Evolutionary conservation across 2,113 vertebrate species (phyloP).

Genomic region (Paratilapia polleni): DNA sequence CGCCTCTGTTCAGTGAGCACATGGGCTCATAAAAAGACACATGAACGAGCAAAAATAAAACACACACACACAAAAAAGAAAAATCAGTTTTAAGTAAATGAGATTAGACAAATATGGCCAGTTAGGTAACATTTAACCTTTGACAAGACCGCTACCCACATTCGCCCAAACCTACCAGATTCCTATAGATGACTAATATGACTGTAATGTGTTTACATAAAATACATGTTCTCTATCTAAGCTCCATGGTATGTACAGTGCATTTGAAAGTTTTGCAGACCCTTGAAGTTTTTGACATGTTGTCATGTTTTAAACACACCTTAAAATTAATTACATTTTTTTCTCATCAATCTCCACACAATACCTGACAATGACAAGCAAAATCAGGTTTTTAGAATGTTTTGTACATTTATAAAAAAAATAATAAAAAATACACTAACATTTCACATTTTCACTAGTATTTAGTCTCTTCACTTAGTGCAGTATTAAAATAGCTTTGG

Average conservation of each 20-base stretch:
- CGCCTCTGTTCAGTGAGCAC: slow-evolving; percentile 53
- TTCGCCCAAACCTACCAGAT: neutral
- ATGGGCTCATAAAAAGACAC: slow-evolving; percentile 18
- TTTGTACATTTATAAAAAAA: neutral
- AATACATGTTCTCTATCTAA: neutral
- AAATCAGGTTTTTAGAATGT: neutral
- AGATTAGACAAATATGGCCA: neutral
- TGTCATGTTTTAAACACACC: too few species aligned
- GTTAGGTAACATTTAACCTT: neutral
- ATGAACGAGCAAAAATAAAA: neutral
- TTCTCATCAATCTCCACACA: too few species aligned
- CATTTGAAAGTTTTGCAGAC: neutral
- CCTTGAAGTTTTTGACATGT: too few species aligned
- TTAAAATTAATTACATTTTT: too few species aligned
- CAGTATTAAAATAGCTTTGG: neutral
- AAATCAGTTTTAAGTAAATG: neutral
- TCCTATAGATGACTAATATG: neutral
- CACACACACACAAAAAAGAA: neutral
- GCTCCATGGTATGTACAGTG: neutral
- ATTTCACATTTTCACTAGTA: neutral
- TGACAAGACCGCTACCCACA: neutral
- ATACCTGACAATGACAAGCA: neutral
- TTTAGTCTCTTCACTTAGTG: neutral
- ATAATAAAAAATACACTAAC: neutral
- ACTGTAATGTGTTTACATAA: neutral